phyloP scores from a whole-genome alignment of 2,797 vertebrate genomes.

The Pseudochaenichthys georgianus region DNA sequence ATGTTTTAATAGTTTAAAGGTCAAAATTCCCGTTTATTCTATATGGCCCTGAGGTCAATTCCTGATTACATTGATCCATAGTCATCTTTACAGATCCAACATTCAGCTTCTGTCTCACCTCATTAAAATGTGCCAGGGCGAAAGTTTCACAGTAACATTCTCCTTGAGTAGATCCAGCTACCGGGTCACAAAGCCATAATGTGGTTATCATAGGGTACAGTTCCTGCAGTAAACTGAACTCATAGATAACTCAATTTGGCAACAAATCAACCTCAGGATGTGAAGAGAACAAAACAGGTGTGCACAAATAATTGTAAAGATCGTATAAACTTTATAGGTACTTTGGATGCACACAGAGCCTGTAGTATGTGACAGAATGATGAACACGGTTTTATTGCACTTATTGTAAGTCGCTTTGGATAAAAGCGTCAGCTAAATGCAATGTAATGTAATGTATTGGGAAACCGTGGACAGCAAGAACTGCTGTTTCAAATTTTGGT shows the following conservation, averaged over 20 bases:
- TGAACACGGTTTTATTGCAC: not conserved
- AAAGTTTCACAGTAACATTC: conserved; percentile 24
- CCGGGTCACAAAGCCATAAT: not conserved
- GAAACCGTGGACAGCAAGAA: not conserved
- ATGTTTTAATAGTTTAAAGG: not conserved
- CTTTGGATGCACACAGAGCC: not conserved
- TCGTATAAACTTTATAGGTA: not conserved
- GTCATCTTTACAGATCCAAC: not conserved
- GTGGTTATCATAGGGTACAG: not conserved
- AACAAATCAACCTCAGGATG: not conserved
- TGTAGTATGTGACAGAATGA: conserved; percentile 8
- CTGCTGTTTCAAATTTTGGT: not conserved
- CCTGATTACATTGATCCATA: not conserved
- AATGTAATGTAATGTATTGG: no score
- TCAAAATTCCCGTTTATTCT: not conserved
- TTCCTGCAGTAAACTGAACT: conserved; percentile 24
- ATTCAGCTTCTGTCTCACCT: not conserved
- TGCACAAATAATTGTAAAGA: not conserved
- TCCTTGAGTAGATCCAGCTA: conserved; percentile 1
- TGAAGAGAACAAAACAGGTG: not conserved
- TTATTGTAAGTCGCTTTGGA: no score
- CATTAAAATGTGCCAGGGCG: not conserved
- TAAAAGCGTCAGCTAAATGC: no score
- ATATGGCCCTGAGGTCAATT: not conserved
- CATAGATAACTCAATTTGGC: not conserved